A percentile compares a stretch with the other conserved stretches of the same genome.
Evolutionary conservation across 2,113 vertebrate species (phyloP).

Genomic region (Ciconia boyciana): DNA sequence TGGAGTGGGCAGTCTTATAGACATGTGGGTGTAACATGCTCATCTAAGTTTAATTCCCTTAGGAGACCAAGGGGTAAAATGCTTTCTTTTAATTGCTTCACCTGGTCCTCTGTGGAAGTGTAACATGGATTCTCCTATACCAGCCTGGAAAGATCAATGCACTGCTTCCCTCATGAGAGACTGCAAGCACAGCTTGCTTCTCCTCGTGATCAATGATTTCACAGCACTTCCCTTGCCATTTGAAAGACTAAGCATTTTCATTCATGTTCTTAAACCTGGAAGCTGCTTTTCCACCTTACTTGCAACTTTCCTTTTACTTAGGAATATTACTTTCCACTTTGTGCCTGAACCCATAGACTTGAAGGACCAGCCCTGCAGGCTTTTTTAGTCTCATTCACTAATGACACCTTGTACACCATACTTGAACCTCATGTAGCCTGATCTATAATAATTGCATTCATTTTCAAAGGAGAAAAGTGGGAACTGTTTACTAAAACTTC

Average conservation of each 20-base stretch:
- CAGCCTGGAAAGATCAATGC: not conserved
- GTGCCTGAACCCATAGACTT: not conserved
- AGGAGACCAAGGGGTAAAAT: not conserved
- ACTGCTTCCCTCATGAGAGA: not conserved
- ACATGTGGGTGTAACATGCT: not conserved
- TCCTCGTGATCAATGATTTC: not conserved
- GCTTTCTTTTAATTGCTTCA: not conserved
- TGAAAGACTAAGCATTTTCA: not conserved
- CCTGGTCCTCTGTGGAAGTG: not conserved
- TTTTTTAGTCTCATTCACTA: not conserved
- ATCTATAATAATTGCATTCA: not conserved
- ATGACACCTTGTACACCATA: too few relatives aligned
- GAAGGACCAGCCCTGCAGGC: not conserved
- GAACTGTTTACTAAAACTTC: not conserved
- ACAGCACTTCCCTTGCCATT: not conserved
- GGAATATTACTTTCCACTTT: not conserved
- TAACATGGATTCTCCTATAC: not conserved
- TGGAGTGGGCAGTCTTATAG: not conserved
- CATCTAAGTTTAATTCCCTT: not conserved
- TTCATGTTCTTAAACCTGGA: not conserved
- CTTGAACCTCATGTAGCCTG: not conserved
- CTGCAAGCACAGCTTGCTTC: not conserved
- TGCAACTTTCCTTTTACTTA: not conserved
- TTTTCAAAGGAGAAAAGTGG: not conserved
- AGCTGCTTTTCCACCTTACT: not conserved